Evolutionary conservation across 2,797 vertebrate genomes (phyloP).

Genomic region (Sebastes minor): DNA sequence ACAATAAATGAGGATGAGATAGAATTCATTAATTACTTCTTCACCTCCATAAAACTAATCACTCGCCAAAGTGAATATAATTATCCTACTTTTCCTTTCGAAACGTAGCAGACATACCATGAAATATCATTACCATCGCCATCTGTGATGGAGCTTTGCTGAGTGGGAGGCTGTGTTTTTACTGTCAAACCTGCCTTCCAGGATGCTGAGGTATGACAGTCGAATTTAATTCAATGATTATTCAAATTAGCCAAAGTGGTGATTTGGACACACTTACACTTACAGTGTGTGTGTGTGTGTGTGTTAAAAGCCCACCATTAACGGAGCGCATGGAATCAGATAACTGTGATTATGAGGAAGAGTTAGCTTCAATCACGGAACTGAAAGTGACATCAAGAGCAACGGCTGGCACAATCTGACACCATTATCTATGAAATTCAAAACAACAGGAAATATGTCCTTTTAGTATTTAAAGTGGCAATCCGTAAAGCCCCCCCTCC

Average conservation of each 20-base stretch:
- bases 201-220: conserved; percentile 68
- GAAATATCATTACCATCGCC: conserved; percentile 75
- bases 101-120: conserved; percentile 74
- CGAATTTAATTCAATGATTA: conserved; percentile 74
- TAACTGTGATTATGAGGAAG: conserved; percentile 44
- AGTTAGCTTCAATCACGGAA: conserved; percentile 31
- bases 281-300: conserved; percentile 32
- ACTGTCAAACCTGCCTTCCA: conserved; percentile 66
- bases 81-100: conserved; percentile 71
- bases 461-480: not conserved
- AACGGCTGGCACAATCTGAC: not conserved
- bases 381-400: conserved; percentile 33
- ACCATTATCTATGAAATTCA: not conserved
- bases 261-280: conserved; percentile 59
- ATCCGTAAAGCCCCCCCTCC: too few relatives aligned
- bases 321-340: conserved; percentile 49
- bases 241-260: conserved; percentile 69
- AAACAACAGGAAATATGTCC: not conserved
- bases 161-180: conserved; percentile 70
- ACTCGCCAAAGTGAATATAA: conserved; percentile 76
- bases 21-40: conserved; percentile 78
- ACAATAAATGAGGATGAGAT: conserved; percentile 72
- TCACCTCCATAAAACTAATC: conserved; percentile 77
- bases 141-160: conserved; percentile 59
- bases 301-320: conserved; percentile 42